These are phyloP conservation scores for Chiloscyllium plagiosum DNA, from an alignment of 2,113 vertebrate genomes.

Conservation along the genomic window DNA sequence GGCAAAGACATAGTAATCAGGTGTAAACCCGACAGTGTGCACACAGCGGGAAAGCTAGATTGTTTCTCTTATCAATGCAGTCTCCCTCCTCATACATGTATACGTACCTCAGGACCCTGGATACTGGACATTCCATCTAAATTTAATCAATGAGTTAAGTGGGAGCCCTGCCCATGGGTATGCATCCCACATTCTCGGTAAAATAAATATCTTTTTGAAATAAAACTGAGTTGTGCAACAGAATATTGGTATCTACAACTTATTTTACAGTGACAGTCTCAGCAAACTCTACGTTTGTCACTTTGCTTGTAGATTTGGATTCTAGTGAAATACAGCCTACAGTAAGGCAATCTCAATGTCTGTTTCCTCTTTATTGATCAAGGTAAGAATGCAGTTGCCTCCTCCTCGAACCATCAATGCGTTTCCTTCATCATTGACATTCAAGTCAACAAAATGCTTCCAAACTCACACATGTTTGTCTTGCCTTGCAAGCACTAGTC, in stretches of 20 bases:
- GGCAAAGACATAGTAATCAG: background rate
- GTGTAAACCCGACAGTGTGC: no score
- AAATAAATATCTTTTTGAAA: slow-evolving; percentile 13
- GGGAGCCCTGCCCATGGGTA: background rate
- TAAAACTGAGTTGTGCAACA: background rate
- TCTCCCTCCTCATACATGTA: background rate
- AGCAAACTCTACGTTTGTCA: background rate
- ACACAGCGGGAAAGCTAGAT: background rate
- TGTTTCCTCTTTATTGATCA: background rate
- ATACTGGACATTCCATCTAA: background rate
- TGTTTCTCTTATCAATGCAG: background rate
- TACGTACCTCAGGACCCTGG: background rate
- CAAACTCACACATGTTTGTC: no score
- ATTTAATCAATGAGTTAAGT: background rate
- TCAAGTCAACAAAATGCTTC: background rate
- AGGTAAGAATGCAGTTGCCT: background rate
- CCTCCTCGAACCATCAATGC: background rate
- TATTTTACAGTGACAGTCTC: slow-evolving; percentile 13
- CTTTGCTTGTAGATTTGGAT: background rate
- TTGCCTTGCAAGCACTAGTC: background rate
- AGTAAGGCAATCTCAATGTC: slow-evolving; percentile 2
- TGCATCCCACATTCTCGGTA: background rate
- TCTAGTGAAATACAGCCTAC: background rate
- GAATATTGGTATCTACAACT: background rate
- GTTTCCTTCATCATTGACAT: background rate